Base-by-base conservation (phyloP, 1,140 invertebrate genomes). In the Trichomalopsis sarcophagae region DNA sequence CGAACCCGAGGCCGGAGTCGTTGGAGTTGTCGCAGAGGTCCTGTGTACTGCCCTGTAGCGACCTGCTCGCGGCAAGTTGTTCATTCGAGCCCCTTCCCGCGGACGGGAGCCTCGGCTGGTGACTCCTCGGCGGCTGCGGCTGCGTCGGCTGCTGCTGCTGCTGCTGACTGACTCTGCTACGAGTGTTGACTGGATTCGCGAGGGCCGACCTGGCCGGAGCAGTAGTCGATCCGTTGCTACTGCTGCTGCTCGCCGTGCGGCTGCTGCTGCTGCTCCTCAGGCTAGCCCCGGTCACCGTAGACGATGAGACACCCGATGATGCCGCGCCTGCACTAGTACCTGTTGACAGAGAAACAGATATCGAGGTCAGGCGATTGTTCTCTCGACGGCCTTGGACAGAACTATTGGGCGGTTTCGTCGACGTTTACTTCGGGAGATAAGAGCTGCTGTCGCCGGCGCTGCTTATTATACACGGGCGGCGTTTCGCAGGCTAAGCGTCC, bases 1-100 rank as follows among this genome's bases (percentile, higher is more conserved):
- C 96, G 77, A 96, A 96, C 36, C 96, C 96, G 78, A 97, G 94
- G 30, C 96, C 96, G 85, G 96, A 97, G 90, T 97, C 97, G 93
- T 97, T 97, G 47, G 96, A 97, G 93, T 97, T 97, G 91, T 97
- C 97, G 90, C 96, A 97, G 81, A 90, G 88, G 84, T 93, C 92
- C 82, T 91, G 91, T 79, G 87, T 90, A 27, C 75, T 87, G 77
- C 88, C 87, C 21, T 88, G 23, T 62, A 62, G 1, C 87, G 91
- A 88, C 73, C 87, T 90, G 77, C 90, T 87, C 7, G 80, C 40
- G 13, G 84, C 82, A 9, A 82, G 82, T 44, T 85, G 77, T 75
- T 86, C 84, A 86, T 86, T 66, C 73, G 84, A 86, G 47, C 11
- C 44, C 27, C 84, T 40, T 13, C 11, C 36, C 27, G 75, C 79